Base-by-base conservation (phyloP, 2,888 invertebrate genomes). In the Diaperis boleti region DNA sequence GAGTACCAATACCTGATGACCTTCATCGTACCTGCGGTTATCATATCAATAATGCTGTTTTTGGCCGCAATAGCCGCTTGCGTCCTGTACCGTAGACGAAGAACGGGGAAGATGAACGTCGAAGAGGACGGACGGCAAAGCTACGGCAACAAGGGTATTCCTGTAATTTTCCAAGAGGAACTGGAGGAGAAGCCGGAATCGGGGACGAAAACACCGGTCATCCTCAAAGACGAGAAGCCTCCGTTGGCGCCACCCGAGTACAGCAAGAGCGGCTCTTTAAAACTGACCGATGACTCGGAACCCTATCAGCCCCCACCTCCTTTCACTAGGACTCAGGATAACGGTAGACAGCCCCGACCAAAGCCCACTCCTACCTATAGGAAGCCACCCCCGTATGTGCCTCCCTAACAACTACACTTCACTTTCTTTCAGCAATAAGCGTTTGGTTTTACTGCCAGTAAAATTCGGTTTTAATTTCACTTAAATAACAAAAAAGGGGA, bases 301-400 rank as follows among this genome's bases (percentile, higher is more conserved):
- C 94, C 95, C 61, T 95, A 96, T 82, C 92, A 95, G 74, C 95
- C 95, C 13, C 96, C 96, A 10, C 95, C 96, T 3, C 94, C 95
- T 69, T 92, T 90, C 80, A 88, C 92, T 31, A 85, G 89, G 10
- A 84, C 86, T 63, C 89, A 92, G 72, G 92, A 93, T 64, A 89
- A 86, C 64, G 87, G 87, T 69, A 85, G 89, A 71, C 88, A 90
- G 61, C 90, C 89, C 74, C 86, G 91, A 70, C 94, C 93, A 55
- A 94, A 91, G 76, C 89, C 93, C 63, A 92, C 93, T 45, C 94
- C 95, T 65, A 93, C 94, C 73, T 95, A 96, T 86, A 89, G 96
- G 78, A 94, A 95, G 83, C 97, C 97, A 49, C 96, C 97, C 65
- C 97, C 97, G 31, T 97, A 98, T 83, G 96, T 97, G 75, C 96